phyloP scores from a whole-genome alignment of 1,140 invertebrate genomes.

The Micrasema longulum region DNA sequence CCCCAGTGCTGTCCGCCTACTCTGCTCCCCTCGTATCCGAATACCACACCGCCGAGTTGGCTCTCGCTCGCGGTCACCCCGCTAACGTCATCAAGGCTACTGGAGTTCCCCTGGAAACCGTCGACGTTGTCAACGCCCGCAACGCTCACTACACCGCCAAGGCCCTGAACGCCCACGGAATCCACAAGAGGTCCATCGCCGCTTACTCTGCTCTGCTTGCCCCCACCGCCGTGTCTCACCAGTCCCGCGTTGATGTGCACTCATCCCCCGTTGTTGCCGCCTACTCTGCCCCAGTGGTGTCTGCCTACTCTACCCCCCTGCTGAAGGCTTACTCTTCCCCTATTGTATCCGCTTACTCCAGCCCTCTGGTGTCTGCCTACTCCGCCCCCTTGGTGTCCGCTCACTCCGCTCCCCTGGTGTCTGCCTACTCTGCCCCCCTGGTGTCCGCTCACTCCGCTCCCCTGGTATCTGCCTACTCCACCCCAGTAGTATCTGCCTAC shows the following conservation, averaged over 20 bases:
- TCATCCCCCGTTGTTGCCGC: constrained; percentile 51
- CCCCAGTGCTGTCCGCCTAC: constrained; percentile 42
- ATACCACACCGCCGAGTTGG: constrained; percentile 52
- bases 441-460: constrained; percentile 51
- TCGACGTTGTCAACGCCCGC: constrained; percentile 49
- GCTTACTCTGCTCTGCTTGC: constrained; percentile 53
- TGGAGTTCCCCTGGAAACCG: constrained; percentile 57
- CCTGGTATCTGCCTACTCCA: constrained; percentile 48
- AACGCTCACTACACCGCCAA: constrained; percentile 57
- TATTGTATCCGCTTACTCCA: constrained; percentile 49
- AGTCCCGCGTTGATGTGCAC: constrained; percentile 50
- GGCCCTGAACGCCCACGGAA: constrained; percentile 57
- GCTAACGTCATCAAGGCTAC: constrained; percentile 54
- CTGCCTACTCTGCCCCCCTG: constrained; percentile 35
- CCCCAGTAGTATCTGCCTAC: constrained; percentile 53
- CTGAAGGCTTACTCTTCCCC: constrained; percentile 55
- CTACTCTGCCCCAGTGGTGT: constrained; percentile 57
- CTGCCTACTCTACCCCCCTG: constrained; percentile 48
- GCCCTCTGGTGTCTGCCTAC: constrained; percentile 55
- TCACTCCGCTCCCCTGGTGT: constrained; percentile 43
- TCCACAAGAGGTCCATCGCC: constrained; percentile 56
- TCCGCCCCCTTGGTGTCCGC: constrained; percentile 46
- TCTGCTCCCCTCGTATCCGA: constrained; percentile 40
- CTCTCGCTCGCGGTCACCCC: constrained; percentile 54
- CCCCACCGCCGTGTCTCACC: constrained; percentile 47